Evolutionary conservation across 2,888 invertebrate species (phyloP), one percentile per base, ranked within the genome.

Genomic region (Ceriagrion tenellum): DNA sequence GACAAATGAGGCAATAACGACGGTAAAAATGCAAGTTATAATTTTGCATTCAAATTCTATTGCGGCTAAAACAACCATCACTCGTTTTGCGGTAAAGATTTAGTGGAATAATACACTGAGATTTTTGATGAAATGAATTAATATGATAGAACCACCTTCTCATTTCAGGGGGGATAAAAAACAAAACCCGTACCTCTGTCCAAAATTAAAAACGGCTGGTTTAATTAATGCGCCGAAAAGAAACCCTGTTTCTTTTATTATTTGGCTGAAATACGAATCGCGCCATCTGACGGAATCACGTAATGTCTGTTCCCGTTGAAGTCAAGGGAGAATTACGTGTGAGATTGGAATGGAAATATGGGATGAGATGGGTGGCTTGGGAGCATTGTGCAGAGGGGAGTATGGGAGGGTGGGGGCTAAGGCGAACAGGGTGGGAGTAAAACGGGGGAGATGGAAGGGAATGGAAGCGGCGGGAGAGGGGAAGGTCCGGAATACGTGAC

Each of bases 301-400:
- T 89, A 55, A 55, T 47, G 89, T 55, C 55, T 89, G 13, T 47
- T 23, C 55, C 81, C 30, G 81, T 12, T 35, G 81, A 81, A 81
- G 35, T 81, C 81, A n/a, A 89, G 89, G 20, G 89, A 89, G 89
- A 89, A 55, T 55, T 55, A 55, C 55, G 89, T n/a, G 89, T 89
- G 47, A 89, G 89, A 89, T 89, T 89, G 55, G 55, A 89, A 55
- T 47, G 89, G 47, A 89, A 89, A 35, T 81, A 35, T 81, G 35
- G 81, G 35, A 81, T 81, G 81, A 81, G 81, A 81, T 81, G 81
- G 35, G 35, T 81, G 81, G 81, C 81, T 4, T 16, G 69, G 69
- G 69, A 69, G 35, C 81, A 35, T 35, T 18, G 81, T 2, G 81
- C 8, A 0, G 13, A 16, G 35, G 16, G 81, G 30, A 35, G 59